Percentiles rank a stretch among this genome's conserved stretches.
Conservation (phyloP, 2,113 vertebrate genomes). For the Anarhynchus alexandrinus region DNA sequence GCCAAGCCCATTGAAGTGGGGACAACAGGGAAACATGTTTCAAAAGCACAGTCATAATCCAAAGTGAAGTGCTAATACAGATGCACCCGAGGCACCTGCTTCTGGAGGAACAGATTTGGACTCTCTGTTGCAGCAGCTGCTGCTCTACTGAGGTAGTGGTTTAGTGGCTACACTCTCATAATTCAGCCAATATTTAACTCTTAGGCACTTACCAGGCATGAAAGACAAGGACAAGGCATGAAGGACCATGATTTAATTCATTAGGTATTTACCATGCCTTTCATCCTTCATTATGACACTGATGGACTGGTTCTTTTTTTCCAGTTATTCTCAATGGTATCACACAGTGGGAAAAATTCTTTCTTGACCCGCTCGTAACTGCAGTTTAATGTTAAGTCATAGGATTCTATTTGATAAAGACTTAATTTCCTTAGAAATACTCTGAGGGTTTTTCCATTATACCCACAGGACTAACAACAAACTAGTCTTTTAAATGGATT, state of each 20-base stretch:
- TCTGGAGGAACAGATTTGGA: neutral
- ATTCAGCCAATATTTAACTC: neutral
- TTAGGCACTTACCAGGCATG: neutral
- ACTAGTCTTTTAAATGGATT: neutral
- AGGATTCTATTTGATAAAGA: neutral
- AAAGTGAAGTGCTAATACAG: neutral
- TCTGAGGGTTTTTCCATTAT: neutral
- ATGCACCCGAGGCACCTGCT: neutral
- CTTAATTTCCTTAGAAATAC: neutral
- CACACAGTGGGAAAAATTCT: neutral
- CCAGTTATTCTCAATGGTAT: neutral
- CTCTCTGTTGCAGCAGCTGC: neutral
- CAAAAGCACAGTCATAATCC: neutral
- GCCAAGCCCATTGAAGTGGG: neutral
- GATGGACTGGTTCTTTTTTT: too few relatives aligned
- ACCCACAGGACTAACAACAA: neutral
- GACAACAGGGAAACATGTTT: neutral
- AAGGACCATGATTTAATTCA: neutral
- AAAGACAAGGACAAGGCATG: neutral
- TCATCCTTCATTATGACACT: neutral
- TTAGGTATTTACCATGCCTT: neutral
- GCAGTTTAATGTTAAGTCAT: neutral
- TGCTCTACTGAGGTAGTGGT: neutral
- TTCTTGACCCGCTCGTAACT: neutral
- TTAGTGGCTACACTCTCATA: neutral